phyloP scores from a whole-genome alignment of 2,888 invertebrate species.

The Drosophila paramelanica region DNA sequence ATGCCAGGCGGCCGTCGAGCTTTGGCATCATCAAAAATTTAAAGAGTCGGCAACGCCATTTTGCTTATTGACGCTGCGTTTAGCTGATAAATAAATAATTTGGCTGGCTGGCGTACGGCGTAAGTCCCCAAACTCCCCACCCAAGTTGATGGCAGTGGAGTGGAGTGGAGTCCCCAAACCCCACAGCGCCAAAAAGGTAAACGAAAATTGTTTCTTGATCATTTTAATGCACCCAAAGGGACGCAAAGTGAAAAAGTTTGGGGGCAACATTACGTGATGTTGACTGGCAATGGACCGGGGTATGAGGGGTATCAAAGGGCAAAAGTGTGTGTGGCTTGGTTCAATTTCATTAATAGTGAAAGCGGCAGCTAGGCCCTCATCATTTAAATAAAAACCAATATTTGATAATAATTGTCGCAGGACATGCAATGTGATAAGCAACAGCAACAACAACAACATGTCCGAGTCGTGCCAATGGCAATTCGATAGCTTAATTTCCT shows the following conservation, averaged over 20 bases:
- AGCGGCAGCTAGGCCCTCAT: conserved; percentile 50
- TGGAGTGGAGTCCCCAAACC: conserved; percentile 19
- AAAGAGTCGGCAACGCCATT: conserved; percentile 66
- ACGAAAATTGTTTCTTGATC: conserved; percentile 85
- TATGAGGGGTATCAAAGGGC: conserved; percentile 13
- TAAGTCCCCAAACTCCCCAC: conserved; percentile 38
- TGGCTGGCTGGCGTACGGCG: conserved; percentile 36
- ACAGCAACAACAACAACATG: conserved; percentile 1
- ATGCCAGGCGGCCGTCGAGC: conserved; percentile 37
- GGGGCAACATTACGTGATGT: conserved; percentile 67
- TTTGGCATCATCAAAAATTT: conserved; percentile 74
- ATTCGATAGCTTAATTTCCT: conserved; percentile 82
- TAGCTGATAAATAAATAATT: conserved; percentile 83
- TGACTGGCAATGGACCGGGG: conserved; percentile 28
- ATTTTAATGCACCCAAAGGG: conserved; percentile 83
- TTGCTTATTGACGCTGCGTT: conserved; percentile 71
- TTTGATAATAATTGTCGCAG: conserved; percentile 78
- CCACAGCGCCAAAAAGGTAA: conserved; percentile 71
- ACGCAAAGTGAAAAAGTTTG: conserved; percentile 68
- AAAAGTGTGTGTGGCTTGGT: conserved; percentile 2
- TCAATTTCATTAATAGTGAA: conserved; percentile 77
- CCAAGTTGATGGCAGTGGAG: conserved; percentile 7
- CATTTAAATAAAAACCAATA: conserved; percentile 76
- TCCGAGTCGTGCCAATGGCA: conserved; percentile 55
- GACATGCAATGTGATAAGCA: conserved; percentile 66